Percentiles rank a stretch among this genome's conserved stretches.
phyloP scores from a whole-genome alignment of 2,113 vertebrate species.

The Boulengeromyrus knoepffleri region DNA sequence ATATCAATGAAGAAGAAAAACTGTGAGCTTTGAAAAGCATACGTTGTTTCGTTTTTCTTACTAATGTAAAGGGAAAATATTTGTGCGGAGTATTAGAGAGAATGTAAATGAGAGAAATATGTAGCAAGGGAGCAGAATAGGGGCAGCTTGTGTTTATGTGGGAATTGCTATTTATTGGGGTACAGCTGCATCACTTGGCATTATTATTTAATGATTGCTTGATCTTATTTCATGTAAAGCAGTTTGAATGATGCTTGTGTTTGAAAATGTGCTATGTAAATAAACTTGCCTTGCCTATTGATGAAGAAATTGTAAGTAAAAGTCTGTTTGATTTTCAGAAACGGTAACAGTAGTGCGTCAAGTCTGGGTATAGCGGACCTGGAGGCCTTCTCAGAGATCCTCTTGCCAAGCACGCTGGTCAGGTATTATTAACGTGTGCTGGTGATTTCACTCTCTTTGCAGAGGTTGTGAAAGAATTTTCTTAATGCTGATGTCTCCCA shows the following conservation, averaged over 20 bases:
- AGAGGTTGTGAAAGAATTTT: background rate
- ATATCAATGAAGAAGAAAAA: conserved; percentile 23
- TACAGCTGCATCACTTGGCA: conserved; percentile 32
- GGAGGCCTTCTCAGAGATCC: conserved; percentile 80
- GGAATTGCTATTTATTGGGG: conserved; percentile 40
- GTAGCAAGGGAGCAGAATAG: conserved; percentile 26
- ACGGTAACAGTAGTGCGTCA: conserved; percentile 87
- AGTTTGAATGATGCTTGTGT: background rate
- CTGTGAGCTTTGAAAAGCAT: background rate
- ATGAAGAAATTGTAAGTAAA: background rate
- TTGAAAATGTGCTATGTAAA: background rate
- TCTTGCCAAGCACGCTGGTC: conserved; percentile 68
- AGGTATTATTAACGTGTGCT: conserved; percentile 58
- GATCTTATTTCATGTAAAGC: background rate
- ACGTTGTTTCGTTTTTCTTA: background rate
- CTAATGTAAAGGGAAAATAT: background rate
- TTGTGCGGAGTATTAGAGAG: background rate
- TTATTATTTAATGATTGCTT: background rate
- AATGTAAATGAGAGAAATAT: conserved; percentile 11
- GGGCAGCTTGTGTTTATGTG: conserved; percentile 42
- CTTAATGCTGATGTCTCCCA: conserved; percentile 38
- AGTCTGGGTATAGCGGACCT: conserved; percentile 85
- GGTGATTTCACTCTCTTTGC: background rate
- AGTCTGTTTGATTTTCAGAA: conserved; percentile 63
- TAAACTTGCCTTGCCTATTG: background rate